Evolutionary conservation across 2,797 vertebrate genomes (phyloP).

Genomic region (Cercopithecus petaurista): DNA sequence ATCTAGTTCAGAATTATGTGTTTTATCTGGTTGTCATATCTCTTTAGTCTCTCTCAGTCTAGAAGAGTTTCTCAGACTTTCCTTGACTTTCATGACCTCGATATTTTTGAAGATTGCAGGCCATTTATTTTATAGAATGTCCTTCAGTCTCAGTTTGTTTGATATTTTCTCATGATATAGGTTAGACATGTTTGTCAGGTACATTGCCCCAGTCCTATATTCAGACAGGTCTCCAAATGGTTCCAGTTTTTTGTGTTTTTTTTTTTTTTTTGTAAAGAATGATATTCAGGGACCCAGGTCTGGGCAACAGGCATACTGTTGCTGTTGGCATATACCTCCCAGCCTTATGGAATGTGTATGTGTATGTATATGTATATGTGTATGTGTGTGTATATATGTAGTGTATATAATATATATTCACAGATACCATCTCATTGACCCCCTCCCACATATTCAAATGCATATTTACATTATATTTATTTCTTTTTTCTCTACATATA

Average conservation of each 20-base stretch:
- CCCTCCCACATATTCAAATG: neutral
- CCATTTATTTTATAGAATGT: neutral
- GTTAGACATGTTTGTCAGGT: neutral
- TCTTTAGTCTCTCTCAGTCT: neutral
- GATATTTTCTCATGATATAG: neutral
- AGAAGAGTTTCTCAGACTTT: neutral
- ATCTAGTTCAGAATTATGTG: neutral
- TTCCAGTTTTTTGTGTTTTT: neutral
- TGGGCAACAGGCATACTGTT: neutral
- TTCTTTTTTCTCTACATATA: neutral
- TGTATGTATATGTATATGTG: neutral
- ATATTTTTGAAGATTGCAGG: neutral
- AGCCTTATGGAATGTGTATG: neutral
- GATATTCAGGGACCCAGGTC: neutral
- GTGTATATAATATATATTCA: neutral
- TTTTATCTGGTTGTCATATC: neutral
- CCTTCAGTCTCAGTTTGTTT: neutral
- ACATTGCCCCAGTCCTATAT: neutral
- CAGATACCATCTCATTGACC: neutral
- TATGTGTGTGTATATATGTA: neutral
- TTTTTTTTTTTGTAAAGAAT: neutral
- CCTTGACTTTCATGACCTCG: neutral
- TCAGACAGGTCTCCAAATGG: neutral
- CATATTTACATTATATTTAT: neutral
- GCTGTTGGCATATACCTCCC: accelerated